Base-by-base conservation (phyloP, 2,797 vertebrate species). In the Poeciliopsis turneri region DNA sequence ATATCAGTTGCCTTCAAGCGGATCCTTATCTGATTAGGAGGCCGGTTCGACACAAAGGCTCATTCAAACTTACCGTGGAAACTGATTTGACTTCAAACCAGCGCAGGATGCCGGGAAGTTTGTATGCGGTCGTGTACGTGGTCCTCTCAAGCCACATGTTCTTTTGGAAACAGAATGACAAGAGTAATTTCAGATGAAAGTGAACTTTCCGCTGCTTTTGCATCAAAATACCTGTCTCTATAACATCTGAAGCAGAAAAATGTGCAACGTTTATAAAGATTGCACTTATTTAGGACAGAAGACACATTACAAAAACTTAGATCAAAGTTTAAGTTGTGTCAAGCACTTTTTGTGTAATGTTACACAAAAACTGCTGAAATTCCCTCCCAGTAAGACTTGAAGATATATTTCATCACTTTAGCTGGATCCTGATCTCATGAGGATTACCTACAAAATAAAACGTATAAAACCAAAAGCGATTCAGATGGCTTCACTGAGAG, bases 71-170 rank as follows among this genome's bases (percentile, higher is more conserved):
- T 89, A 96, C 95, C 25, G 93, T 92, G 68, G 94, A 96, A 77
- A 93, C 92, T 0, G 94, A 95, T 82, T 93, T 85, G 80, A 95
- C 96, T 90, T 96, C 95, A 61, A 96, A 96, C 96, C 96, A 96
- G 85, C 96, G 94, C 86, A 96, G 94, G 88, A 96, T 96, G 70
- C 96, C 95, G 0, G 96, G 96, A 33, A 96, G 95, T 75, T 96
- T 96, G 91, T 96, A 96, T 0, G 94, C 95, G 0, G 95, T 96
- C 0, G 93, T 68, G 85, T 95, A 96, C 0, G 95, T 96, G 51
- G 95, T 96, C 87, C 96, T 91, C 89, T 96, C 96, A 8, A 96
- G 95, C 96, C 96, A 96, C 96, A 96, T 96, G 90, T 95, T 96
- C 95, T 96, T 83, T n/a, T 47, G 71, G 72, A 43, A 76, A 72